These are phyloP conservation scores for Carettochelys insculpta DNA, from an alignment of 2,113 vertebrate species.

Conservation along the genomic window DNA sequence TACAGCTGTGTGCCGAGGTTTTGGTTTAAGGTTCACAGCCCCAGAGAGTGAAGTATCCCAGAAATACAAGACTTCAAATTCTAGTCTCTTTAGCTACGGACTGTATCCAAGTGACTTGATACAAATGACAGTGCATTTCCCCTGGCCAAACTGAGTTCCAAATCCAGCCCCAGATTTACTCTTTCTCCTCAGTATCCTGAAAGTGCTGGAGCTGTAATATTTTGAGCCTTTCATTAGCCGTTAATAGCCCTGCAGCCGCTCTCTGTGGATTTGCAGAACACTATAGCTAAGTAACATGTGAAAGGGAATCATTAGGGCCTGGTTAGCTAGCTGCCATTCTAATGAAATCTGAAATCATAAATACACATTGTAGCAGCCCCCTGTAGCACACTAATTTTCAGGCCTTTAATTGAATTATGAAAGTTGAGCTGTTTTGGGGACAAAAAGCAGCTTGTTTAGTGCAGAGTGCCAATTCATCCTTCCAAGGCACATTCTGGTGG, in stretches of 20 bases:
- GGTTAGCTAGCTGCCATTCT: constrained; percentile 29
- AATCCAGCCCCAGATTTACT: not conserved
- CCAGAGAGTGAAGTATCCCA: constrained; percentile 6
- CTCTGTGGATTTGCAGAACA: not conserved
- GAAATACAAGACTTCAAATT: not conserved
- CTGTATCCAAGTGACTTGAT: not conserved
- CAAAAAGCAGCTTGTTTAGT: constrained; percentile 38
- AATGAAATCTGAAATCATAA: not conserved
- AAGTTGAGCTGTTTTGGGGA: constrained; percentile 46
- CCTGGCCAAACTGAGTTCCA: constrained; percentile 18
- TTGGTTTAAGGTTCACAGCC: not conserved
- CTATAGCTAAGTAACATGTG: not conserved
- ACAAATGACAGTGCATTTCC: not conserved
- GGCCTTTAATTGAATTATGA: constrained; percentile 40
- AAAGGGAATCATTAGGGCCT: constrained; percentile 14
- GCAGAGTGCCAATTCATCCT: constrained; percentile 21
- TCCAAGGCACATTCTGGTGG: constrained; percentile 15
- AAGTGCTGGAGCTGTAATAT: not conserved
- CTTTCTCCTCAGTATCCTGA: not conserved
- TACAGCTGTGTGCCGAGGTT: not conserved
- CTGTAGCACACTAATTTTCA: constrained; percentile 20
- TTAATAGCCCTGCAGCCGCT: not conserved
- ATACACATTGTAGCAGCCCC: constrained; percentile 4
- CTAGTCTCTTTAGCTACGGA: not conserved
- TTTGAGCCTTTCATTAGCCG: constrained; percentile 24